phyloP scores from a whole-genome alignment of 2,888 invertebrate species.

The Synanthedon tipuliformis region DNA sequence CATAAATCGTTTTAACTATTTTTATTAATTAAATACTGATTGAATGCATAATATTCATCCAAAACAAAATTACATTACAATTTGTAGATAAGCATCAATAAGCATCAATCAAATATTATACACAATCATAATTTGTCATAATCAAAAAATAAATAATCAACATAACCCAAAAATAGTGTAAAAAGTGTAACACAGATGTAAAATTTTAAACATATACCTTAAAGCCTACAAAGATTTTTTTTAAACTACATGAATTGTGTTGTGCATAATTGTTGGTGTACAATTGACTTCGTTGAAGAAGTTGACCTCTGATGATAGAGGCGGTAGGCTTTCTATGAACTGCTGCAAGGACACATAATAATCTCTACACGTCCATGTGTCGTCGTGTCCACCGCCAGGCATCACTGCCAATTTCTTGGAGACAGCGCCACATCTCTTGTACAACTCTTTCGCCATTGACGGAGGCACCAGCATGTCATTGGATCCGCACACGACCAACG shows the following conservation, averaged over 20 bases:
- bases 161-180: no score
- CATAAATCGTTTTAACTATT: no score
- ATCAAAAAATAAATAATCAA: no score
- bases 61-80: no score
- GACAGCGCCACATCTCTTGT: slow-evolving; percentile 78
- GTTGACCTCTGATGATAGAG: slow-evolving; percentile 31
- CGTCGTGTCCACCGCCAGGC: slow-evolving; percentile 90
- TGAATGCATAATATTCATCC: no score
- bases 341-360: slow-evolving; percentile 74
- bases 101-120: no score
- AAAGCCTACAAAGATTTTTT: background rate
- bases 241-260: slow-evolving; percentile 38
- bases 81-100: no score
- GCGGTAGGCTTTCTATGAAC: slow-evolving; percentile 53
- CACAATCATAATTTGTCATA: no score
- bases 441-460: slow-evolving; percentile 87
- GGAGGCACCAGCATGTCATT: slow-evolving; percentile 91
- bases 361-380: slow-evolving; percentile 91
- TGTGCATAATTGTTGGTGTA: slow-evolving; percentile 19
- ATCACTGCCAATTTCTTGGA: slow-evolving; percentile 83
- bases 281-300: slow-evolving; percentile 30
- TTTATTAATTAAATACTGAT: no score
- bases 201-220: background rate
- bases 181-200: background rate
- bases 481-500: slow-evolving; percentile 88